These are phyloP conservation scores for Branchinecta lindahli DNA, from an alignment of 1,140 invertebrate genomes.

Conservation along the genomic window DNA sequence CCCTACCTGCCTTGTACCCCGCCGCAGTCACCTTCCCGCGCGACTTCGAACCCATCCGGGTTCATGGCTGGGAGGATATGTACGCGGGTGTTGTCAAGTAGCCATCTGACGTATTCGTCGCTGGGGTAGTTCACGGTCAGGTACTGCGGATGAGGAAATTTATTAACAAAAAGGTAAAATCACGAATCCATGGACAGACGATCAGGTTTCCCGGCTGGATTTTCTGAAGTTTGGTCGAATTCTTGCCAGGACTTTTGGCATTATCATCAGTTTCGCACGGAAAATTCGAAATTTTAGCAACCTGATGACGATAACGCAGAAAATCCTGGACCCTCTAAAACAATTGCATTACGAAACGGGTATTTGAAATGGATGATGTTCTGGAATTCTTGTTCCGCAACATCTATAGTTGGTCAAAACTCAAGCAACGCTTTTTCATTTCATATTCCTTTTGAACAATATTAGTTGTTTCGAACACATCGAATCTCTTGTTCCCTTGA, in stretches of 20 bases:
- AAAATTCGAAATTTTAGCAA: too few relatives aligned
- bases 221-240: background rate
- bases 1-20: slow-evolving; percentile 18
- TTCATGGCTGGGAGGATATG: slow-evolving; percentile 37
- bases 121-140: slow-evolving; percentile 30
- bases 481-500: too few relatives aligned
- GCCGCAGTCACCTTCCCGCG: slow-evolving; percentile 28
- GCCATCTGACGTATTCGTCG: slow-evolving; percentile 23
- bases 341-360: too few relatives aligned
- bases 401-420: too few relatives aligned
- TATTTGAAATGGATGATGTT: too few relatives aligned
- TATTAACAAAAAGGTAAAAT: background rate
- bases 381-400: too few relatives aligned
- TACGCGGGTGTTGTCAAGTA: slow-evolving; percentile 34
- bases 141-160: slow-evolving; percentile 21
- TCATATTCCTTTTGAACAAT: too few relatives aligned
- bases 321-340: too few relatives aligned
- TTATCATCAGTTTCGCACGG: too few relatives aligned
- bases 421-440: too few relatives aligned
- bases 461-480: too few relatives aligned
- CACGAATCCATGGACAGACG: slow-evolving; percentile 19
- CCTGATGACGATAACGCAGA: too few relatives aligned
- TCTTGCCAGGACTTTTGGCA: background rate
- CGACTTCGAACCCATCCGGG: slow-evolving; percentile 34
- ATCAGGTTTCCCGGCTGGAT: background rate